A percentile compares a stretch with the other conserved stretches of the same genome.
Conservation (phyloP, 2,797 vertebrate genomes). For the Remorina albescens region DNA sequence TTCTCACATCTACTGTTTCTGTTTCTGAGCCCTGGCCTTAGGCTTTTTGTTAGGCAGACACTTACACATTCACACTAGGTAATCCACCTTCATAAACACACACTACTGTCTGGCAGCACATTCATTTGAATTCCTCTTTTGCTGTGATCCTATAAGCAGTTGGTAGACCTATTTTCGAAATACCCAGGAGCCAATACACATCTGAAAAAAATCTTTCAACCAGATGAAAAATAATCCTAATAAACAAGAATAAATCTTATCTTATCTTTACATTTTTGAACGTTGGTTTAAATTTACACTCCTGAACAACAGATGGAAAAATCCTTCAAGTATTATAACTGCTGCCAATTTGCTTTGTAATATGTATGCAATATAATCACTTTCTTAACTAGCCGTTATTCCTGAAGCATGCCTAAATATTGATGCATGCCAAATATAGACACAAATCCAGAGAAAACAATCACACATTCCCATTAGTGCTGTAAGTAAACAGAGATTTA, state of each 20-base stretch:
- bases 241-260: too few species aligned
- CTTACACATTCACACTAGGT: slow-evolving; percentile 30
- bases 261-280: too few species aligned
- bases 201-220: neutral
- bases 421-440: slow-evolving; percentile 49
- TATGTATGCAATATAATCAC: neutral
- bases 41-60: slow-evolving; percentile 28
- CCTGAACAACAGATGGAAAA: neutral
- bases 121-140: slow-evolving; percentile 4
- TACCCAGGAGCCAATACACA: neutral
- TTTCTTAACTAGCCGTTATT: slow-evolving; percentile 6
- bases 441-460: slow-evolving; percentile 36
- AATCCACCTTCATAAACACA: slow-evolving; percentile 23
- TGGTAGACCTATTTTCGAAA: neutral
- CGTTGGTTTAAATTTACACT: neutral
- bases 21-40: slow-evolving; percentile 32
- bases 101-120: neutral
- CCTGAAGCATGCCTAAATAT: slow-evolving; percentile 27
- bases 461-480: slow-evolving; percentile 8
- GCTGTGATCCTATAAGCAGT: neutral
- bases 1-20: slow-evolving; percentile 28
- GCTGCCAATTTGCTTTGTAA: neutral
- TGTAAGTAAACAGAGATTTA: slow-evolving; percentile 37
- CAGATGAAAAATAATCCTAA: neutral
- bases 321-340: neutral